A percentile compares a stretch with the other conserved stretches of the same genome.
phyloP scores from a whole-genome alignment of 2,888 invertebrate species.

The Sepiola atlantica region DNA sequence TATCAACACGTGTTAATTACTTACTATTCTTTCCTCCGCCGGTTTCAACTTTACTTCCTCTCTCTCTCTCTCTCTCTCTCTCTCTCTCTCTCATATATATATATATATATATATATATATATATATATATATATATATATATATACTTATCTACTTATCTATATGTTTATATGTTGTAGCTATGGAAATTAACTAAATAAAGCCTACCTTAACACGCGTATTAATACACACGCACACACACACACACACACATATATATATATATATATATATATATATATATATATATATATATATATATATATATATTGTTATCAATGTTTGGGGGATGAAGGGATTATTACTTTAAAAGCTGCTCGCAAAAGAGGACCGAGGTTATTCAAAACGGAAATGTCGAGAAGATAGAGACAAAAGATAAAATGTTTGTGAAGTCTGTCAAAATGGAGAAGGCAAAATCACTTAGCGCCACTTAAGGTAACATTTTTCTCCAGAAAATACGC shows the following conservation, averaged over 20 bases:
- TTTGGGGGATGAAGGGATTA: neutral
- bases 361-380: neutral
- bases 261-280: neutral
- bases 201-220: too few relatives aligned
- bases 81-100: too few relatives aligned
- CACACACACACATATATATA: neutral
- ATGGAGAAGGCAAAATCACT: neutral
- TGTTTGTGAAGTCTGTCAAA: neutral
- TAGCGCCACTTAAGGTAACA: neutral
- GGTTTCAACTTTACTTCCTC: too few relatives aligned
- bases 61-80: too few relatives aligned
- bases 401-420: neutral
- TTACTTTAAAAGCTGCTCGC: neutral
- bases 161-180: neutral
- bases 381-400: neutral
- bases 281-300: neutral
- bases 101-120: too few relatives aligned
- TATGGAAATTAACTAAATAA: too few relatives aligned
- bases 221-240: neutral
- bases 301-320: neutral
- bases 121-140: too few relatives aligned
- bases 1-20: too few relatives aligned
- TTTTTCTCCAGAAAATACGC: neutral
- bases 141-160: too few relatives aligned
- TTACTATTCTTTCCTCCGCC: too few relatives aligned